Evolutionary conservation across 1,140 invertebrate species (phyloP).

Genomic region (Drosophila orena): DNA sequence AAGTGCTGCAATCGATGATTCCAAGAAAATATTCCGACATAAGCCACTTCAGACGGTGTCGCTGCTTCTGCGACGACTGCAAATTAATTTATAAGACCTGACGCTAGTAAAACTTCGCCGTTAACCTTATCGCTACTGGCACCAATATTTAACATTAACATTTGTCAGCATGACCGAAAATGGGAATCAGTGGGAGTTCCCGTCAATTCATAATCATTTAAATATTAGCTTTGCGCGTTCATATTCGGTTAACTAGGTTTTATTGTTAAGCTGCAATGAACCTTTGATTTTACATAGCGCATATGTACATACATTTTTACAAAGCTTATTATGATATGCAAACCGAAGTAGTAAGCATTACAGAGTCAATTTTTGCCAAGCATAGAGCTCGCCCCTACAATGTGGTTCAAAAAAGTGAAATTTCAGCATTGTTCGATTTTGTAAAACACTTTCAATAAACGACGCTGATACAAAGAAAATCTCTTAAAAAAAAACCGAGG

Average conservation of each 20-base stretch:
- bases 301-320: slow-evolving; percentile 20
- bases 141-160: too few species aligned
- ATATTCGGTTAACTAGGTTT: slow-evolving; percentile 10
- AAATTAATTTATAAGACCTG: background rate
- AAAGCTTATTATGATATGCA: slow-evolving; percentile 6
- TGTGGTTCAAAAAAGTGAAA: slow-evolving; percentile 3
- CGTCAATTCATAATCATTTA: too few species aligned
- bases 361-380: slow-evolving; percentile 32
- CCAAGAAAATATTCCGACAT: background rate
- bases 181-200: too few species aligned
- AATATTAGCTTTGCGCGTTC: too few species aligned
- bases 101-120: too few species aligned
- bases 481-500: background rate
- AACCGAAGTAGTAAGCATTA: slow-evolving; percentile 23
- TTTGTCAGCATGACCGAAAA: too few species aligned
- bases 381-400: background rate
- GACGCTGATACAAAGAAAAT: background rate
- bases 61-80: background rate
- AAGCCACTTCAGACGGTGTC: background rate
- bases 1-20: too few species aligned
- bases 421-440: background rate
- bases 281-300: slow-evolving; percentile 26
- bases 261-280: slow-evolving; percentile 25
- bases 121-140: too few species aligned
- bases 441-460: background rate